A percentile compares a stretch with the other conserved stretches of the same genome.
Evolutionary conservation across 1,140 invertebrate genomes (phyloP).

Genomic region (Drosophila suzukii): DNA sequence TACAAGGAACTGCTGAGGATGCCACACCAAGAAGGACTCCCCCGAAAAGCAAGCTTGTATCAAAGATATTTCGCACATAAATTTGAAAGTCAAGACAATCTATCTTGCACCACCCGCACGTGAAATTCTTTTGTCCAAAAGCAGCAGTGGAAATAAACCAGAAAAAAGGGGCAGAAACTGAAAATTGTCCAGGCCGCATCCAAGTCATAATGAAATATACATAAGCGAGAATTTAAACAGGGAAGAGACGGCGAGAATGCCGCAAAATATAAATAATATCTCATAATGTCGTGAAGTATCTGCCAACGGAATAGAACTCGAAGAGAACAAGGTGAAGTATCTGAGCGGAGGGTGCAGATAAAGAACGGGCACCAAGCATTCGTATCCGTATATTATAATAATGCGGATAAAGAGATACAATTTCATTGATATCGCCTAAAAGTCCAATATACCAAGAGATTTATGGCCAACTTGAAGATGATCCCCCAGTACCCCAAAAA

Average conservation of each 20-base stretch:
- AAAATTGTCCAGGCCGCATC: conserved; percentile 40
- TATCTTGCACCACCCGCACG: conserved; percentile 77
- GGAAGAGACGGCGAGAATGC: conserved; percentile 23
- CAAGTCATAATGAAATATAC: conserved; percentile 69
- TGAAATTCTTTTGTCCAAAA: conserved; percentile 73
- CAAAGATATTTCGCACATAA: conserved; percentile 79
- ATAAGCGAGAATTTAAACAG: conserved; percentile 52
- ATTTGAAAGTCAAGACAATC: conserved; percentile 72
- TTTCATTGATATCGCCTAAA: conserved; percentile 84
- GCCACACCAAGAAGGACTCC: conserved; percentile 18
- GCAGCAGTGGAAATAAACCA: conserved; percentile 15
- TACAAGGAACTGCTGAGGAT: conserved; percentile 31
- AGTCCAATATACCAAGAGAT: conserved; percentile 82
- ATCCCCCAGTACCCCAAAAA: conserved; percentile 35
- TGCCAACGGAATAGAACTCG: conserved; percentile 52
- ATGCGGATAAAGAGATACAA: conserved; percentile 84
- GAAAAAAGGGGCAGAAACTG: conserved; percentile 11
- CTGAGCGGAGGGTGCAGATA: conserved; percentile 1
- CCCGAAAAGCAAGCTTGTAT: conserved; percentile 44
- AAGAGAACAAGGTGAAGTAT: neutral
- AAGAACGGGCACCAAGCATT: conserved; percentile 15
- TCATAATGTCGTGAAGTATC: conserved; percentile 79
- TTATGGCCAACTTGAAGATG: conserved; percentile 77
- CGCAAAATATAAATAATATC: conserved; percentile 77
- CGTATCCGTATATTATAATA: conserved; percentile 83